phyloP scores from a whole-genome alignment of 1,140 invertebrate genomes.

The Teleopsis dalmanni region DNA sequence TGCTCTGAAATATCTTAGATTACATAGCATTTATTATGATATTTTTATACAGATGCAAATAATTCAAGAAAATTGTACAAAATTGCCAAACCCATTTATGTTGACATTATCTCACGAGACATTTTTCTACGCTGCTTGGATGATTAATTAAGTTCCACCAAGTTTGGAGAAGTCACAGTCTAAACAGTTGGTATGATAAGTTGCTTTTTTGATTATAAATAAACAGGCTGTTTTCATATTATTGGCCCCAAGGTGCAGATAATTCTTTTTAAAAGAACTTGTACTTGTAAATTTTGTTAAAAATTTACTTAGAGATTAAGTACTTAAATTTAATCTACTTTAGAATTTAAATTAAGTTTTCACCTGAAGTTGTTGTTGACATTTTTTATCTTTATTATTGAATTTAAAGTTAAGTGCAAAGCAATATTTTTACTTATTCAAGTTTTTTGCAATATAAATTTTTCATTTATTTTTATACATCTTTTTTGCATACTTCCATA shows the following conservation, averaged over 20 bases:
- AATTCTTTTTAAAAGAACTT: conserved; percentile 3
- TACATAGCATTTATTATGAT: conserved; percentile 8
- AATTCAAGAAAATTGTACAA: conserved; percentile 15
- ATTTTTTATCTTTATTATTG: neutral
- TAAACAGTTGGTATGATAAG: neutral
- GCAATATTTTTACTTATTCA: too few relatives aligned
- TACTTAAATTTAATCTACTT: neutral
- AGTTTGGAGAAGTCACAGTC: too few relatives aligned
- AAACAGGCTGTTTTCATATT: conserved; percentile 6
- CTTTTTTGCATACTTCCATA: too few relatives aligned
- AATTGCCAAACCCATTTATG: conserved; percentile 16
- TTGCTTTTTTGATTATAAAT: neutral
- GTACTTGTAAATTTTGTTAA: neutral
- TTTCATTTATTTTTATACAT: too few relatives aligned
- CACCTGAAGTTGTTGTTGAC: neutral
- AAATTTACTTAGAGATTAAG: neutral
- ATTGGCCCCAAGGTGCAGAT: conserved; percentile 7
- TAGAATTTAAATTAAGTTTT: too few relatives aligned
- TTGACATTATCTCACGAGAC: conserved; percentile 17
- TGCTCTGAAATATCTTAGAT: conserved; percentile 2
- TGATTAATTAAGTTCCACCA: conserved; percentile 10
- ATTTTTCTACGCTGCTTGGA: conserved; percentile 7
- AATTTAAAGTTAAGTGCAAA: neutral
- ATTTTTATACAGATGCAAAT: conserved; percentile 10
- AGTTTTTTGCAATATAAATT: too few relatives aligned